phyloP scores from a whole-genome alignment of 2,888 invertebrate genomes.

The Hydrotaea diabolus region DNA sequence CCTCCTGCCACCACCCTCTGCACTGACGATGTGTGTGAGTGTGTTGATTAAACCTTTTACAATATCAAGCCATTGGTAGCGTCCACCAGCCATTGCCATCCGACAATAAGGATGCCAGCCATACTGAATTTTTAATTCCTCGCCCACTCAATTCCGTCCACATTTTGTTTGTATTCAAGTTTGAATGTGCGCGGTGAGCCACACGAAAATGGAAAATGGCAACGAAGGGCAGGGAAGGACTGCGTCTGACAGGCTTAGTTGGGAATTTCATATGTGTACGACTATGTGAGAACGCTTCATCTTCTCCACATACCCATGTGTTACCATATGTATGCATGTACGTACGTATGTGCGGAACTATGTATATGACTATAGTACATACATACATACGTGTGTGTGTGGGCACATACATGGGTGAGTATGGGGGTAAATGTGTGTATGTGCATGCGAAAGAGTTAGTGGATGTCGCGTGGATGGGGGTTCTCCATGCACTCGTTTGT shows the following conservation, averaged over 20 bases:
- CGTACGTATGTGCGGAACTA: background rate
- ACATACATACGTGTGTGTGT: background rate
- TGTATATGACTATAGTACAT: background rate
- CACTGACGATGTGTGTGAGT: slow-evolving; percentile 5
- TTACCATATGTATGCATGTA: slow-evolving; percentile 18
- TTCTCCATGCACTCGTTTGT: background rate
- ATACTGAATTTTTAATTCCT: slow-evolving; percentile 78
- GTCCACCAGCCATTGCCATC: slow-evolving; percentile 60
- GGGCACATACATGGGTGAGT: too few species aligned
- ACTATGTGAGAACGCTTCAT: slow-evolving; percentile 18
- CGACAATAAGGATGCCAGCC: slow-evolving; percentile 57
- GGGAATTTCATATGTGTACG: slow-evolving; percentile 49
- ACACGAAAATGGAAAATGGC: slow-evolving; percentile 68
- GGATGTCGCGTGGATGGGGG: background rate
- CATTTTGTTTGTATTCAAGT: slow-evolving; percentile 66
- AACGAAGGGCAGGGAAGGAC: slow-evolving; percentile 69
- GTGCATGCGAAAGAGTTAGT: slow-evolving; percentile 28
- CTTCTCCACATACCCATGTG: background rate
- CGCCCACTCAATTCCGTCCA: slow-evolving; percentile 78
- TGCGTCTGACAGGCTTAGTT: slow-evolving; percentile 74
- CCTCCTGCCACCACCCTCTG: slow-evolving; percentile 39
- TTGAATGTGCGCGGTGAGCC: slow-evolving; percentile 71
- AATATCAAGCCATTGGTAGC: slow-evolving; percentile 51
- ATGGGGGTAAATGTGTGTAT: background rate
- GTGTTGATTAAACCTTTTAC: slow-evolving; percentile 58